Evolutionary conservation across 2,113 vertebrate genomes (phyloP).

Genomic region (Phalacrocorax aristotelis): DNA sequence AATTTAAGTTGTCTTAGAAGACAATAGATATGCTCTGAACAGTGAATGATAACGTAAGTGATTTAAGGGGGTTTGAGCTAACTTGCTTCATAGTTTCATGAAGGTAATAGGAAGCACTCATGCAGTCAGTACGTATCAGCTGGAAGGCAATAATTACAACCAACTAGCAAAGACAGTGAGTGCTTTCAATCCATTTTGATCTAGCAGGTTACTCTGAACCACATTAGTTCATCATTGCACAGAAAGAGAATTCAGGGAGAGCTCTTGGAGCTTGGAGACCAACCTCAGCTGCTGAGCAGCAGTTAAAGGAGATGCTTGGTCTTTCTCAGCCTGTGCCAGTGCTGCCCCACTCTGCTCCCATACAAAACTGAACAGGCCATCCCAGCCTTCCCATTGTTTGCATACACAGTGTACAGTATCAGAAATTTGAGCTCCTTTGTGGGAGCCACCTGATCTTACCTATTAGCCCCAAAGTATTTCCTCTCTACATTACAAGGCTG

Average conservation of each 20-base stretch:
- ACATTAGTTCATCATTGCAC: accelerated
- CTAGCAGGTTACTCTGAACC: background rate
- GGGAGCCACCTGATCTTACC: background rate
- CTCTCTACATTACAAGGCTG: background rate
- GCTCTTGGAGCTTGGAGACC: background rate
- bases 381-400: background rate
- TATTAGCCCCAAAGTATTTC: background rate
- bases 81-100: background rate
- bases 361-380: background rate
- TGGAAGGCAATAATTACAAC: background rate
- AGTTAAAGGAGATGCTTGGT: background rate
- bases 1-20: background rate
- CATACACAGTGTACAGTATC: background rate
- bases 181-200: background rate
- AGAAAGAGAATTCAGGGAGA: background rate
- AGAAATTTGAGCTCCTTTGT: background rate
- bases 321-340: background rate
- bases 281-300: background rate
- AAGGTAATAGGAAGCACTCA: background rate
- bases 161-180: background rate
- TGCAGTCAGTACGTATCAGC: background rate
- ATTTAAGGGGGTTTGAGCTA: background rate
- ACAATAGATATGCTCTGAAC: background rate
- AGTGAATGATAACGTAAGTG: background rate
- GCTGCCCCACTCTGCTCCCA: background rate